Conservation (phyloP, 2,888 invertebrate genomes). For the Ochlodes sylvanus region DNA sequence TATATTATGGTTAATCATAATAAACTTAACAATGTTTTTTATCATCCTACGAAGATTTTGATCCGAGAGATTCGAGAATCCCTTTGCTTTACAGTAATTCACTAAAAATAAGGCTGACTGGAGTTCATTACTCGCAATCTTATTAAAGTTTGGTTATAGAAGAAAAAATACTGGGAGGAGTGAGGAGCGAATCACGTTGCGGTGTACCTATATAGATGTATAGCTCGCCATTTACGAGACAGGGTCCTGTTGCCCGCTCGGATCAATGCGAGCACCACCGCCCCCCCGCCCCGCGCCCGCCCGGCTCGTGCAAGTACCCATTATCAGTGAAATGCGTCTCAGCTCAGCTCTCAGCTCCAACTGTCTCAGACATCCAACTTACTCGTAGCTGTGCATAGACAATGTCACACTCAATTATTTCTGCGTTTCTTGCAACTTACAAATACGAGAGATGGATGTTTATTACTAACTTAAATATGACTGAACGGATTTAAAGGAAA, state of each 20-base stretch:
- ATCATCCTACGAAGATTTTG: too few species aligned
- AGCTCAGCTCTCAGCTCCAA: slow-evolving; percentile 11
- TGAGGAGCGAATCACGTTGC: neutral
- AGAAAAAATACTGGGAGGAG: neutral
- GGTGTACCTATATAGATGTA: neutral
- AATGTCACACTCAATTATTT: slow-evolving; percentile 13
- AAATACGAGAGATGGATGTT: too few species aligned
- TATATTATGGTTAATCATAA: too few species aligned
- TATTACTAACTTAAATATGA: too few species aligned
- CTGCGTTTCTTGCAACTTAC: neutral
- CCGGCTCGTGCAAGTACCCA: slow-evolving; percentile 10
- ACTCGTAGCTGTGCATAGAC: neutral
- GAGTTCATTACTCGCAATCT: too few species aligned
- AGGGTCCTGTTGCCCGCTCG: slow-evolving; percentile 19
- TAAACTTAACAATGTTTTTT: too few species aligned
- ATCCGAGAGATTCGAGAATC: too few species aligned
- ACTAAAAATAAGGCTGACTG: too few species aligned
- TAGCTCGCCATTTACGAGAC: slow-evolving; percentile 26
- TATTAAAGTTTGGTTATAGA: neutral
- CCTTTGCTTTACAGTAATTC: too few species aligned
- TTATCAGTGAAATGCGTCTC: slow-evolving; percentile 21
- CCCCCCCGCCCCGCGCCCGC: too few species aligned
- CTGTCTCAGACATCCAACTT: slow-evolving; percentile 15
- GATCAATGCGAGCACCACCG: slow-evolving; percentile 21
- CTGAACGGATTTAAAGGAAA: too few species aligned